Percentiles rank a stretch among this genome's conserved stretches.
Conservation (phyloP, 2,888 invertebrate genomes). For the Seladonia tumulorum region DNA sequence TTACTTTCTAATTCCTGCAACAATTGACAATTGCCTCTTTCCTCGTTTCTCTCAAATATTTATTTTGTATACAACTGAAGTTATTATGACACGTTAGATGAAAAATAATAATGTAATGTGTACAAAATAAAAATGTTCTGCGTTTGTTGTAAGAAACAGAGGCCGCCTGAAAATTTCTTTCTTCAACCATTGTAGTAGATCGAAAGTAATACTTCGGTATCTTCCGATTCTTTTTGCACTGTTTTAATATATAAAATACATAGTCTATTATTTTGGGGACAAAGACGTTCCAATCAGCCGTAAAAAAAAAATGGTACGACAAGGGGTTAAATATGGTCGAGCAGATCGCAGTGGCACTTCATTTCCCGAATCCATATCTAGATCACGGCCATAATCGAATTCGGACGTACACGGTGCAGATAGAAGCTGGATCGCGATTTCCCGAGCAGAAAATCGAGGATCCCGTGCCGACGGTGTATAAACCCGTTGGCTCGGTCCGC, state of each 20-base stretch:
- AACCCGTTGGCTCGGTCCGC: neutral
- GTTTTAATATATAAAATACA: too few species aligned
- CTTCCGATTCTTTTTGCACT: too few species aligned
- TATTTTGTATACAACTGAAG: neutral
- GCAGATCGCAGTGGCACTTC: neutral
- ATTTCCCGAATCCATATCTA: neutral
- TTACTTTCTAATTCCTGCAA: neutral
- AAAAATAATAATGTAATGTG: too few species aligned
- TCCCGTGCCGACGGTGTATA: neutral
- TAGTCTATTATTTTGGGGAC: neutral
- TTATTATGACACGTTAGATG: neutral
- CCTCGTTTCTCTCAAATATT: neutral
- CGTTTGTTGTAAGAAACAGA: neutral
- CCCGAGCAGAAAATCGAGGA: neutral
- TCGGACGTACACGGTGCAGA: neutral
- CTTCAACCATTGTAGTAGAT: neutral
- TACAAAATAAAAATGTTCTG: neutral
- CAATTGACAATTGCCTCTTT: neutral
- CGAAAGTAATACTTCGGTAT: neutral
- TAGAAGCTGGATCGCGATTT: slow-evolving; percentile 17
- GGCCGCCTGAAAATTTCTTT: neutral
- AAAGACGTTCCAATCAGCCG: neutral
- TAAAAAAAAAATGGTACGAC: neutral
- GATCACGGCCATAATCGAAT: neutral
- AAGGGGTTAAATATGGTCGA: neutral